Evolutionary conservation across 2,113 vertebrate species (phyloP).

Genomic region (Rallus limicola): DNA sequence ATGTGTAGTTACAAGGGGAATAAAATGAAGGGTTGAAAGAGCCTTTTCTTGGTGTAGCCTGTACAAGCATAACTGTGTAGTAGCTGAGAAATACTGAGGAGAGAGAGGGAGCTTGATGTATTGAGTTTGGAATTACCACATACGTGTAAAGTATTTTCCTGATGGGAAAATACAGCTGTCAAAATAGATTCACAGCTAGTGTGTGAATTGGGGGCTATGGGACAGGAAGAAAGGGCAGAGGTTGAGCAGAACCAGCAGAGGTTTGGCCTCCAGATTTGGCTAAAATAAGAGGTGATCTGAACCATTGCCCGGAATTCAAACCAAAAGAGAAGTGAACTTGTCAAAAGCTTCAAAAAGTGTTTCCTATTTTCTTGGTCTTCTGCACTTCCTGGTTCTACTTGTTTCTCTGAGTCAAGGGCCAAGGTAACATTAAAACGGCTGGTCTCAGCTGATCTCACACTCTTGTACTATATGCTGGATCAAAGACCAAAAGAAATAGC

Average conservation of each 20-base stretch:
- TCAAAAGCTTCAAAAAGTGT: constrained; percentile 38
- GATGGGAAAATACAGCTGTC: constrained; percentile 49
- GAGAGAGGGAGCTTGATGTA: neutral
- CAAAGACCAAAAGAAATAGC: neutral
- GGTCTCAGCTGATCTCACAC: neutral
- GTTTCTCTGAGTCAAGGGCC: neutral
- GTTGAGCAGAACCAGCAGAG: constrained; percentile 20
- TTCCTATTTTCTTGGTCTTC: constrained; percentile 36
- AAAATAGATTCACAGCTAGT: constrained; percentile 49
- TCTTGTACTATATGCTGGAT: neutral
- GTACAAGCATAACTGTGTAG: neutral
- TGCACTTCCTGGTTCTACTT: neutral
- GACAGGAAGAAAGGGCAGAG: constrained; percentile 30
- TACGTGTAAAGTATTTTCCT: constrained; percentile 21
- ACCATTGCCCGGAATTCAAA: constrained; percentile 26
- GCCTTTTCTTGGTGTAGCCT: neutral
- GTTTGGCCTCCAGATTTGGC: constrained; percentile 26
- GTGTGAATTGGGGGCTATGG: neutral
- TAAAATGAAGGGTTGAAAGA: neutral
- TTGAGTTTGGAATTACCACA: neutral
- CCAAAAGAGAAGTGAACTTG: constrained; percentile 34
- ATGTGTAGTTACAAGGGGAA: neutral
- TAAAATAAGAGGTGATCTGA: constrained; percentile 33
- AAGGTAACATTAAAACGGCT: constrained; percentile 34
- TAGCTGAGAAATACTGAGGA: neutral